A percentile compares a stretch with the other conserved stretches of the same genome.
These are phyloP conservation scores for Lucinisca nassula DNA, from an alignment of 2,888 invertebrate genomes.

Conservation along the genomic window DNA sequence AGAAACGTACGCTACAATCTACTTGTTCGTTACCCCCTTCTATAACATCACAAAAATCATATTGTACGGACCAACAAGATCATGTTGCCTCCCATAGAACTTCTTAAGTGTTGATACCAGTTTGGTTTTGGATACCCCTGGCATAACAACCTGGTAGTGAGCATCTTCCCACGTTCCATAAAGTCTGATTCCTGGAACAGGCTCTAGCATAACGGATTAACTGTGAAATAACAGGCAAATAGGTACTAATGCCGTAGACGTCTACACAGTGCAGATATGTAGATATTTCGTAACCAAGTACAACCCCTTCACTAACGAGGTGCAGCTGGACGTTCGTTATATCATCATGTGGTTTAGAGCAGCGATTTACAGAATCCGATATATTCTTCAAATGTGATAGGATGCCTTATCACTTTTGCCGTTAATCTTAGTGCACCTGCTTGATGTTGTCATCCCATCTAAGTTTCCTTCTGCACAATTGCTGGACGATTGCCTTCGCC, in stretches of 20 bases:
- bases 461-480: neutral
- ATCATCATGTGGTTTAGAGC: neutral
- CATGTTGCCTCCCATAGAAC: too few relatives aligned
- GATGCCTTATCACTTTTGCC: neutral
- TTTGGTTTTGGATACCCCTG: too few relatives aligned
- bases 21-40: too few relatives aligned
- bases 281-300: neutral
- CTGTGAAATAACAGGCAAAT: neutral
- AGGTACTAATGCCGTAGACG: neutral
- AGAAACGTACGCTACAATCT: too few relatives aligned
- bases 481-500: neutral
- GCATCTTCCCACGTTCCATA: too few relatives aligned
- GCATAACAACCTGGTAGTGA: too few relatives aligned
- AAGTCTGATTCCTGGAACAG: neutral
- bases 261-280: neutral
- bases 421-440: neutral
- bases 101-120: too few relatives aligned
- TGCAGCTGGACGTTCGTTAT: neutral
- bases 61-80: too few relatives aligned
- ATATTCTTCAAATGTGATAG: neutral
- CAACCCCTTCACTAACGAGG: neutral
- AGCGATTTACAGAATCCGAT: neutral
- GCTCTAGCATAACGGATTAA: too few relatives aligned
- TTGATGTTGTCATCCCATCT: neutral
- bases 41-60: too few relatives aligned